Conservation (phyloP, 2,113 vertebrate species). For the Chloropsis hardwickii region DNA sequence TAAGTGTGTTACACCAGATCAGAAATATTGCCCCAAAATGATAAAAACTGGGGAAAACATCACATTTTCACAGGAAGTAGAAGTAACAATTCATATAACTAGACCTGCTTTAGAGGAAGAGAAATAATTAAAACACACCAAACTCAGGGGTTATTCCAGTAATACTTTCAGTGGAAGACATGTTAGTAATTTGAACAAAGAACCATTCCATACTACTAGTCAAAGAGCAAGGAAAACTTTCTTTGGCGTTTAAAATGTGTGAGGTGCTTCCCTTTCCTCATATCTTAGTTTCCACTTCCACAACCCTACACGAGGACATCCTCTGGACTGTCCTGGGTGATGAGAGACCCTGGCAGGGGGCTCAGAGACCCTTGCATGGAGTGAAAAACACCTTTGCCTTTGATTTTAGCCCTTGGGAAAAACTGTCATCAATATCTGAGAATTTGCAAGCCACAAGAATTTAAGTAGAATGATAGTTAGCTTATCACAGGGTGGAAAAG, state of each 20-base stretch:
- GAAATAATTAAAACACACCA: not conserved
- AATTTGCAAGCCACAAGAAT: too few relatives aligned
- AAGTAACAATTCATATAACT: not conserved
- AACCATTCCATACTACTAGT: not conserved
- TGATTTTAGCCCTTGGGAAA: too few relatives aligned
- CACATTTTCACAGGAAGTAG: not conserved
- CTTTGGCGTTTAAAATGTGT: not conserved
- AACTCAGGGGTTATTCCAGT: not conserved
- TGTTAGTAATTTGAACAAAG: not conserved
- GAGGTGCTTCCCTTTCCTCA: rapidly evolving
- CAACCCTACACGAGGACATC: rapidly evolving
- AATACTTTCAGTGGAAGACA: not conserved
- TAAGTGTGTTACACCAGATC: conserved; percentile 34
- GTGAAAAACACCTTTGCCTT: too few relatives aligned
- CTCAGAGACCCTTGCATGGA: too few relatives aligned
- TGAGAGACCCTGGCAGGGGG: too few relatives aligned
- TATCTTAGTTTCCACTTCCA: not conserved
- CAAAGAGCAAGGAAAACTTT: not conserved
- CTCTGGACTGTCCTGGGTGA: too few relatives aligned
- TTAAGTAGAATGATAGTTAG: too few relatives aligned
- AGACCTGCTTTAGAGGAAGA: not conserved
- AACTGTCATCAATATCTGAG: too few relatives aligned
- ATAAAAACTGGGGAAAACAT: not conserved
- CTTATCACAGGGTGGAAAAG: too few relatives aligned
- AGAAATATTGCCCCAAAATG: not conserved